These are phyloP conservation scores for Leuctra nigra DNA, from an alignment of 2,888 invertebrate genomes.

Conservation along the genomic window DNA sequence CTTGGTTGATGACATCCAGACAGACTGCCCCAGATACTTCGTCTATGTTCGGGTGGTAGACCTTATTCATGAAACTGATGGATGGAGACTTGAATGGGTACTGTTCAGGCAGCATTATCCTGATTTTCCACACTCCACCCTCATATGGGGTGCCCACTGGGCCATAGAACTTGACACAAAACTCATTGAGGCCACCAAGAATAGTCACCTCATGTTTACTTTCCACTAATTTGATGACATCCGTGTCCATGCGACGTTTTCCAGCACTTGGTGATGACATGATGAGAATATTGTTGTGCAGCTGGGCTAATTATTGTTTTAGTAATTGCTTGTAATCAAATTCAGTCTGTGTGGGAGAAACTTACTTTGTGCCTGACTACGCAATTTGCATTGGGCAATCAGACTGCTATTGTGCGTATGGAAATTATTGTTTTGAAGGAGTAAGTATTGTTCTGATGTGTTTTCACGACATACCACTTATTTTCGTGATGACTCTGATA, in stretches of 20 bases:
- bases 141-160: slow-evolving; percentile 55
- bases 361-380: no score
- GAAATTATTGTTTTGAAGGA: no score
- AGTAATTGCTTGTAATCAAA: no score
- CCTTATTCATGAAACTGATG: slow-evolving; percentile 58
- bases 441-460: no score
- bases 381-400: no score
- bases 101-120: slow-evolving; percentile 57
- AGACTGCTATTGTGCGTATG: no score
- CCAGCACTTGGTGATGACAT: slow-evolving; percentile 59
- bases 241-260: slow-evolving; percentile 58
- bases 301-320: no score
- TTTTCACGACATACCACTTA: no score
- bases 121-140: slow-evolving; percentile 57
- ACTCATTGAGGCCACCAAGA: slow-evolving; percentile 54
- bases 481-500: no score
- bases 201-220: slow-evolving; percentile 58
- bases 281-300: no score
- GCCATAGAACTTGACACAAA: slow-evolving; percentile 58
- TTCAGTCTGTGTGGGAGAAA: no score
- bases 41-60: slow-evolving; percentile 60
- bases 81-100: slow-evolving; percentile 63
- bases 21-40: slow-evolving; percentile 59
- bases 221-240: slow-evolving; percentile 58
- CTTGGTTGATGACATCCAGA: slow-evolving; percentile 58